These are phyloP conservation scores for Temnothorax longispinosus DNA, from an alignment of 1,140 invertebrate species.

Conservation along the genomic window DNA sequence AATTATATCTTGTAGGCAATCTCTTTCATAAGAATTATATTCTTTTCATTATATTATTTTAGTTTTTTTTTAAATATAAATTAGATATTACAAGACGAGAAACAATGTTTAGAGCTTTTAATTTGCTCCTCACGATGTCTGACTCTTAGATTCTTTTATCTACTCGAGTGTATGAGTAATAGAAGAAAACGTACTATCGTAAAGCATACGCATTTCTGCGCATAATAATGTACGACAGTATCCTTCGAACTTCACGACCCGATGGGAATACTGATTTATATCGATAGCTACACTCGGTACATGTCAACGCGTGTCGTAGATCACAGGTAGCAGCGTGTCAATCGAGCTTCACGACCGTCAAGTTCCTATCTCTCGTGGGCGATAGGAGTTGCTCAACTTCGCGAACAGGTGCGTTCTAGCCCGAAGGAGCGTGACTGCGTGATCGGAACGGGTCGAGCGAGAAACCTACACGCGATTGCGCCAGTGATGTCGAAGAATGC, in stretches of 20 bases:
- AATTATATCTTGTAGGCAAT: not conserved
- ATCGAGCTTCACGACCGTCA: conserved; percentile 38
- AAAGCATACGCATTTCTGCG: conserved; percentile 19
- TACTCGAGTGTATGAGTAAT: not conserved
- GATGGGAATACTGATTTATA: conserved; percentile 51
- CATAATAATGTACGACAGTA: conserved; percentile 18
- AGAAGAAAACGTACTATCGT: not conserved
- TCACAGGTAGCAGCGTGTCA: conserved; percentile 52
- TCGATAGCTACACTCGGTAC: conserved; percentile 4
- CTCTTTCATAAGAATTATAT: not conserved
- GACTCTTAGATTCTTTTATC: not conserved
- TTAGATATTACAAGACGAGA: not conserved
- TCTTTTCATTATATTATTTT: not conserved
- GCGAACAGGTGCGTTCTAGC: conserved; percentile 68
- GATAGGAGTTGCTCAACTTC: conserved; percentile 64
- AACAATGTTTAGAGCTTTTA: not conserved
- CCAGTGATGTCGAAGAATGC: conserved; percentile 9
- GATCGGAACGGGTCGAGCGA: conserved; percentile 54
- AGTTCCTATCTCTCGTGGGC: conserved; percentile 55
- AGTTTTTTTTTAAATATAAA: not conserved
- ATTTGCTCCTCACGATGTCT: not conserved
- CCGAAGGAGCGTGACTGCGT: conserved; percentile 57
- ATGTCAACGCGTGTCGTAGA: conserved; percentile 43
- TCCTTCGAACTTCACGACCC: conserved; percentile 16
- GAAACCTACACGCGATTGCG: conserved; percentile 68